Evolutionary conservation across 2,797 vertebrate genomes (phyloP), one percentile per base, ranked within the genome.

Genomic region (Pagetopsis macropterus): DNA sequence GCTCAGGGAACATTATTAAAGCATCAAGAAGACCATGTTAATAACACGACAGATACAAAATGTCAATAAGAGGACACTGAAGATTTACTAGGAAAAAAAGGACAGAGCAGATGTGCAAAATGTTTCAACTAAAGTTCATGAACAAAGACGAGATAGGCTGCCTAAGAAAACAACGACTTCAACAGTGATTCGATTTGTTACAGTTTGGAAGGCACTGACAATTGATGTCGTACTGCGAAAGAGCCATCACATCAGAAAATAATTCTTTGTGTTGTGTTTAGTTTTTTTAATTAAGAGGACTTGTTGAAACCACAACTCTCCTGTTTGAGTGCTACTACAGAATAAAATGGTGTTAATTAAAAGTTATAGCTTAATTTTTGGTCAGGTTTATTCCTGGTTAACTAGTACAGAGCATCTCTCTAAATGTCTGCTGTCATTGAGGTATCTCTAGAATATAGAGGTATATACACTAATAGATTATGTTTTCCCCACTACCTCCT

Each of bases 1-100:
- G 52, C 68, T 66, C 33, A 33, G 23, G 44, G 33, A 59, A 31
- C 23, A 19, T 65, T 72, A 63, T 65, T 62, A 70, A 82, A 73
- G 62, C 55, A n/a, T 66, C n/a, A 62, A 40, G 61, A 61, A 67
- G 72, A 82, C 56, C 49, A 50, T 37, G 33, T 61, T 62, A 64
- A 76, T 37, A 45, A 72, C 64, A 64, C 62, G 56, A 56, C 54
- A 65, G 37, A 58, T 46, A 37, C 64, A 74, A 65, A 75, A 41
- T 50, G 44, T 48, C 40, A 33, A 27, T n/a, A n/a, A 44, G 59
- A 73, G 37, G 21, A 66, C n/a, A n/a, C 3, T 14, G 9, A 15
- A 50, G 46, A 50, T 43, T 46, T 17, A 46, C 41, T 11, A 0
- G 41, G 10, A 50, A 66, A 37, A 73, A 54, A 17, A 21, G n/a